A percentile compares a stretch with the other conserved stretches of the same genome.
phyloP scores from a whole-genome alignment of 2,888 invertebrate species.

The Clusia tigrina region DNA sequence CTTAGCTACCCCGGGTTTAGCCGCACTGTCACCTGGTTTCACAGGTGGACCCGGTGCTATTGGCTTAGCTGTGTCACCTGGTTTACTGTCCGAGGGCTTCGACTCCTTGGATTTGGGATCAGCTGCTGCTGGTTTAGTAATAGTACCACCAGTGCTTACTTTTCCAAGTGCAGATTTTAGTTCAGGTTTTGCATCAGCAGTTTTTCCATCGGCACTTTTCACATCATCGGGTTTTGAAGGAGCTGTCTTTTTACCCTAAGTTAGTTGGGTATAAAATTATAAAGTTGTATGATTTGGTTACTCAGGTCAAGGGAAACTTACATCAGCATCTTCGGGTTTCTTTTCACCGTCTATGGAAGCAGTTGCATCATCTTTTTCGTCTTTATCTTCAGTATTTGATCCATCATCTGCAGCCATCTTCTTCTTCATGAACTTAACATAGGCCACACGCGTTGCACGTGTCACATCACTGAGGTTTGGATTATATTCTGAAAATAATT shows the following conservation, averaged over 20 bases:
- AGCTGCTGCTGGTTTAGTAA: constrained; percentile 34
- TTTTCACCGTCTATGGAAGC: constrained; percentile 27
- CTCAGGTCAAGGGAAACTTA: too few species aligned
- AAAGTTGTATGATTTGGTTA: not conserved
- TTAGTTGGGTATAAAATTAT: not conserved
- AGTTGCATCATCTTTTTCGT: constrained; percentile 28
- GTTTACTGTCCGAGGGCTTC: constrained; percentile 33
- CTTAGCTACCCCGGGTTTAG: constrained; percentile 54
- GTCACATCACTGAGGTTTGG: constrained; percentile 79
- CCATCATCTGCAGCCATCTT: constrained; percentile 68
- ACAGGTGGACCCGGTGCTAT: constrained; percentile 52
- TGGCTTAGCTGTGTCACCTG: constrained; percentile 38
- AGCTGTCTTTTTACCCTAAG: too few species aligned
- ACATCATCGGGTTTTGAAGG: constrained; percentile 40
- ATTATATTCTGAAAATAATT: constrained; percentile 73
- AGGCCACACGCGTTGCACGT: constrained; percentile 82
- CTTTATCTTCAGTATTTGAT: constrained; percentile 26
- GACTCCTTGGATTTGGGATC: constrained; percentile 43
- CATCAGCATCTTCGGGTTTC: constrained; percentile 37
- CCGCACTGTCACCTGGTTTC: constrained; percentile 45
- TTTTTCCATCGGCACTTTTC: constrained; percentile 36
- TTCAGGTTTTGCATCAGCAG: constrained; percentile 24
- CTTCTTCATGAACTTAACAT: constrained; percentile 86
- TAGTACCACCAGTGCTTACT: constrained; percentile 14
- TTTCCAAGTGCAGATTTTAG: not conserved